Percentiles rank a stretch among this genome's conserved stretches.
These are phyloP conservation scores for Oophaga sylvatica DNA, from an alignment of 2,797 vertebrate genomes.

Conservation along the genomic window DNA sequence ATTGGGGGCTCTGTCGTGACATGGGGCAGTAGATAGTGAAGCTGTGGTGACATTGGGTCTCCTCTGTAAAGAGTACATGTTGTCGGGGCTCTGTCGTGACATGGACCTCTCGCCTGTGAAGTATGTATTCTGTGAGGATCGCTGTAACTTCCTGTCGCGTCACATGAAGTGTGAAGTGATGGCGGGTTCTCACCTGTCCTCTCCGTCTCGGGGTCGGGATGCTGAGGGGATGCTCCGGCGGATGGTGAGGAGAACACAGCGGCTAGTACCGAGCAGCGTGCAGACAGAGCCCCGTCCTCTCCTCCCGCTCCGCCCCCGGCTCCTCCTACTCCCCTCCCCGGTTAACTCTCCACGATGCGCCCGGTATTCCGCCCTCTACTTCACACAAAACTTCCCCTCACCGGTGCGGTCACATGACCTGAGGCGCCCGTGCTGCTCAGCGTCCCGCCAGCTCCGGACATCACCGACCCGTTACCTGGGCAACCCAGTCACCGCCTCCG, in stretches of 20 bases:
- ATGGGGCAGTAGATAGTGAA: not conserved
- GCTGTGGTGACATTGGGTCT: not conserved
- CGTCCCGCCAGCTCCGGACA: not conserved
- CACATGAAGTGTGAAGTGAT: too few relatives aligned
- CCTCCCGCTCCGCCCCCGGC: not conserved
- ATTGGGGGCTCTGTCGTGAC: not conserved
- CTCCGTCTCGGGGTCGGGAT: not conserved
- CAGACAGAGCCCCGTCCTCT: not conserved
- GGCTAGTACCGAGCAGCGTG: constrained; percentile 21
- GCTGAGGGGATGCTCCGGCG: not conserved
- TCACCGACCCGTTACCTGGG: constrained; percentile 66
- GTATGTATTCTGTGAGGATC: not conserved
- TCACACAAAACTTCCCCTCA: not conserved
- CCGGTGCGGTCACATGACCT: not conserved
- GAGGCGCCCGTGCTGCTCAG: not conserved
- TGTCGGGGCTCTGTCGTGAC: not conserved
- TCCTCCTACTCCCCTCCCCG: not conserved
- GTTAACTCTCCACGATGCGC: not conserved
- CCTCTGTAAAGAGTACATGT: too few relatives aligned
- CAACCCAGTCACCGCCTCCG: constrained; percentile 70
- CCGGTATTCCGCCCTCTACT: not conserved
- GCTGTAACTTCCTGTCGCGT: not conserved
- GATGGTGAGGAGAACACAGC: not conserved
- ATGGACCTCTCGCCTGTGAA: not conserved
- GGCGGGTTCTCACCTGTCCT: not conserved